Evolutionary conservation across 2,113 vertebrate genomes (phyloP), one percentile per base, ranked within the genome.

Genomic region (Limanda limanda): DNA sequence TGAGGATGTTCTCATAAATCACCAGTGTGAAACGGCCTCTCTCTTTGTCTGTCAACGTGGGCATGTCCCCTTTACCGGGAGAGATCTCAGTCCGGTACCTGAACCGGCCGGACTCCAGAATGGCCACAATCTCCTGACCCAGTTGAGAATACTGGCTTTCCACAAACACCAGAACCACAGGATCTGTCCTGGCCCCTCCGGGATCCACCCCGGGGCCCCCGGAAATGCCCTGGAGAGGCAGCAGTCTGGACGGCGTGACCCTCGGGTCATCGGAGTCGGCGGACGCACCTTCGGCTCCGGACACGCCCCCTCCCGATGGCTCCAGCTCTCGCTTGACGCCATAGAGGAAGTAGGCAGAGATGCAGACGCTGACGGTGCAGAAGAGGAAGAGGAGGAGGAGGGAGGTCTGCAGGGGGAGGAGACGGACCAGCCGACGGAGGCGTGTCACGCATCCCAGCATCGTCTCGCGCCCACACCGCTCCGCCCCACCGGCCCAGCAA

Each of bases 271-370:
- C 96, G 0, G 95, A 96, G 92, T 97, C 96, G 0, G 92, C 94
- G 20, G 95, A 95, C 0, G 56, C 93, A 31, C 92, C 91, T 0
- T 96, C 96, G 0, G 92, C 94, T 0, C 96, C 92, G 78, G 96
- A 88, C 92, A 95, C 78, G 84, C 94, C 86, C 0, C 95, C 96
- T 5, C 92, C 96, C 0, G 97, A 97, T 1, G 97, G 97, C 90
- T 99, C 97, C 84, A 98, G 95, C 79, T 97, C 96, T 75, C 95
- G 94, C 89, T 97, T 99, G 94, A 96, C 98, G 86, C 97, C 98
- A 93, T 99, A 99, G 40, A 99, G 96, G 94, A 98, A 99, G 95
- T 99, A 99, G 10, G 97, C 97, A 0, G 97, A 99, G 93, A 98
- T 85, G 40, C 98, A 98, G 82, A 99, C 97, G 81, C 97, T 99